A percentile compares a stretch with the other conserved stretches of the same genome.
Evolutionary conservation across 2,797 vertebrate species (phyloP).

Genomic region (Neosilurus mollespiculum): DNA sequence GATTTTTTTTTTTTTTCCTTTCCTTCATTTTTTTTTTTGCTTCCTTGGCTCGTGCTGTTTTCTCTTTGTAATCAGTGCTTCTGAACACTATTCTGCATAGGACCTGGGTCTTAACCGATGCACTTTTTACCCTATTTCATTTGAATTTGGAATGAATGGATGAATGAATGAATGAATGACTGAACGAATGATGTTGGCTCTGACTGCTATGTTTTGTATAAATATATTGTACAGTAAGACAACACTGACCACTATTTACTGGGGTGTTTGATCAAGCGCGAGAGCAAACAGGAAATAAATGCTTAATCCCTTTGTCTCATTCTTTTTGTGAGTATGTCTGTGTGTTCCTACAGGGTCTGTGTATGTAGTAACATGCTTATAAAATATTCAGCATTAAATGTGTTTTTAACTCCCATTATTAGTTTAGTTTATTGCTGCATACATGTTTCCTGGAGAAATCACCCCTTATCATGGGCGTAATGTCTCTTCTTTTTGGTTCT

Average conservation of each 20-base stretch:
- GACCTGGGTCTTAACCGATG: constrained; percentile 83
- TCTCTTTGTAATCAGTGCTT: constrained; percentile 74
- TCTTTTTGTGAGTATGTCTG: constrained; percentile 16
- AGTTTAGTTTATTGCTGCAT: too few species aligned
- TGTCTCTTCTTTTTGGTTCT: too few species aligned
- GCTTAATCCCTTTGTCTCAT: constrained; percentile 29
- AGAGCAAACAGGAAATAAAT: constrained; percentile 55
- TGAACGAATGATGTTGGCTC: constrained; percentile 53
- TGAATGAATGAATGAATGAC: constrained; percentile 41
- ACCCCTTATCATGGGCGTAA: too few species aligned
- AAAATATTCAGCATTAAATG: neutral
- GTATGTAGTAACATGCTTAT: neutral
- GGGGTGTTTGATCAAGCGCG: constrained; percentile 43
- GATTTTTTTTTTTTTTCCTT: constrained; percentile 63
- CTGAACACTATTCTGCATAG: constrained; percentile 75
- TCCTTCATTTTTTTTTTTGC: constrained; percentile 66
- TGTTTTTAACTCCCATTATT: too few species aligned
- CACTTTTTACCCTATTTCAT: constrained; percentile 90
- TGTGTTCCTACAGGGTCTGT: neutral
- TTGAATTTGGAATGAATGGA: constrained; percentile 64
- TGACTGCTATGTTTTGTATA: constrained; percentile 72
- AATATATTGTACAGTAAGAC: constrained; percentile 73
- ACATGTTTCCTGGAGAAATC: too few species aligned
- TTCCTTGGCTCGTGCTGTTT: constrained; percentile 66
- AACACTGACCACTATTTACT: constrained; percentile 73